Evolutionary conservation across 2,797 vertebrate genomes (phyloP).

Genomic region (Tragelaphus eurycerus): DNA sequence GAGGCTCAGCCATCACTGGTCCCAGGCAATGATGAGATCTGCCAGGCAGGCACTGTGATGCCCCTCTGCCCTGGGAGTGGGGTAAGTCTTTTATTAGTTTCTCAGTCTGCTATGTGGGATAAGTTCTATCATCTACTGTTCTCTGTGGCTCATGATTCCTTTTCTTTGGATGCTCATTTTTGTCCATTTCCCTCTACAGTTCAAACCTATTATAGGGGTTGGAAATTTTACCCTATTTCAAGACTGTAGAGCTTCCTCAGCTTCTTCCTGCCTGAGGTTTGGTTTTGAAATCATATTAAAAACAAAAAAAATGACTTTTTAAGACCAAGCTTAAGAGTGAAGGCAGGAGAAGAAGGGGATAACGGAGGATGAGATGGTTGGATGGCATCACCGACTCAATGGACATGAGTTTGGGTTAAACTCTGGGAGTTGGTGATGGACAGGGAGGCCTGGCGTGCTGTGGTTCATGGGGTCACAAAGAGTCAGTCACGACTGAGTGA

Average conservation of each 20-base stretch:
- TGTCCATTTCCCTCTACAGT: not conserved
- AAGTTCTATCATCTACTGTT: not conserved
- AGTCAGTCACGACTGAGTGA: not conserved
- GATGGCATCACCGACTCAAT: not conserved
- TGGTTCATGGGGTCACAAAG: accelerated
- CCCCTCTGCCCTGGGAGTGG: not conserved
- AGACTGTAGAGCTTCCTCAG: not conserved
- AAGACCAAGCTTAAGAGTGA: not conserved
- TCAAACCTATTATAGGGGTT: not conserved
- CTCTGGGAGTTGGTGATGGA: not conserved
- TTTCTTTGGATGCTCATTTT: not conserved
- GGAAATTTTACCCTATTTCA: not conserved
- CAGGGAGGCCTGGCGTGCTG: not conserved
- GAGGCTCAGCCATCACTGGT: not conserved
- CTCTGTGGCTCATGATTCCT: not conserved
- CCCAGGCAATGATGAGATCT: not conserved
- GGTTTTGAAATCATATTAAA: not conserved
- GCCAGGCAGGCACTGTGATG: not conserved
- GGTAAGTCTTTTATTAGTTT: not conserved
- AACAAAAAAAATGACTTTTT: not conserved
- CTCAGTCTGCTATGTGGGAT: not conserved
- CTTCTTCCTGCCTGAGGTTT: not conserved
- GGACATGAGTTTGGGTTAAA: not conserved
- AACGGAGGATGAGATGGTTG: not conserved
- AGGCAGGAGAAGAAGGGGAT: not conserved